Conservation (phyloP, 1,140 invertebrate species). For the Orchesella cincta region DNA sequence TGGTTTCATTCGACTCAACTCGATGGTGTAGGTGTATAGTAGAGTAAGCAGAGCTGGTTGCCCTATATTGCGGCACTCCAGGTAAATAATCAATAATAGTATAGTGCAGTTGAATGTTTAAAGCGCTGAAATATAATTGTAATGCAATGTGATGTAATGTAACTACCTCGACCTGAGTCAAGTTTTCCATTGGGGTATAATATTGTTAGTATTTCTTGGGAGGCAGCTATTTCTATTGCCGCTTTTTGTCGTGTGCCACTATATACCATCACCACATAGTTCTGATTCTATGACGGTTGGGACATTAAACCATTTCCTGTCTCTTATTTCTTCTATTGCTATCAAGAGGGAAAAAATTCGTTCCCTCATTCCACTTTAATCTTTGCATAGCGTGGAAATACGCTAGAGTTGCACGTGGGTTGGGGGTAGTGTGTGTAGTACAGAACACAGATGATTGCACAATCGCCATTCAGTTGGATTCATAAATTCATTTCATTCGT, state of each 20-base stretch:
- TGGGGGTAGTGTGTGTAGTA: too few species aligned
- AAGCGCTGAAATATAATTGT: not conserved
- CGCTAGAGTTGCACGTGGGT: too few species aligned
- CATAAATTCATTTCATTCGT: too few species aligned
- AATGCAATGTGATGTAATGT: constrained; percentile 7
- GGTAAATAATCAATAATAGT: not conserved
- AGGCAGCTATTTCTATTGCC: not conserved
- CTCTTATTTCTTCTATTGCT: not conserved
- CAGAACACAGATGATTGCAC: too few species aligned
- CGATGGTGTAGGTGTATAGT: too few species aligned
- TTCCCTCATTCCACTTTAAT: too few species aligned
- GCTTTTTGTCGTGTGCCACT: not conserved
- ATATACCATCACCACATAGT: not conserved
- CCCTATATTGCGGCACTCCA: too few species aligned
- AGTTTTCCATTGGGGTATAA: not conserved
- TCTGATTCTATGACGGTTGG: not conserved
- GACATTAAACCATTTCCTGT: not conserved
- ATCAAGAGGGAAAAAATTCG: too few species aligned
- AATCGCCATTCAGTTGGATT: too few species aligned
- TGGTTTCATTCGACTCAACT: not conserved
- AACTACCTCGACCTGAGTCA: constrained; percentile 12
- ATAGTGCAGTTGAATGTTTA: not conserved
- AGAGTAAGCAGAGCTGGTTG: not conserved
- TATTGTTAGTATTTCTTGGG: not conserved
- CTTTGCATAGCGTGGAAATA: too few species aligned